Percentiles rank a stretch among this genome's conserved stretches.
Conservation (phyloP, 2,888 invertebrate species). For the Incurvaria masculella region DNA sequence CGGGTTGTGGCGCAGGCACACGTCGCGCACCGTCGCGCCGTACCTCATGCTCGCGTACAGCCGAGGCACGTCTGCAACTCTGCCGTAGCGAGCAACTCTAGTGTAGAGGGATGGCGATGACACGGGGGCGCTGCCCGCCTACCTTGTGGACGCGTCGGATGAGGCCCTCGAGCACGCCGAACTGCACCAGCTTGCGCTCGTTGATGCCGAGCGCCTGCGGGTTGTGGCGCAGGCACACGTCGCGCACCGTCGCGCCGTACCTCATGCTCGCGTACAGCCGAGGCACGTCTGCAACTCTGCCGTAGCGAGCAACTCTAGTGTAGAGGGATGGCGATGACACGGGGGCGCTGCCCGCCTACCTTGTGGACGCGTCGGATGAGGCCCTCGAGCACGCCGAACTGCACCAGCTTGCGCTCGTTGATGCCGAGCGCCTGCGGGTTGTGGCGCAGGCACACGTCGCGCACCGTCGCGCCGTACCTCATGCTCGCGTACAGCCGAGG, state of each 20-base stretch:
- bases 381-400: slow-evolving; percentile 84
- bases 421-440: slow-evolving; percentile 73
- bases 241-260: slow-evolving; percentile 72
- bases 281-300: slow-evolving; percentile 68
- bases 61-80: slow-evolving; percentile 67
- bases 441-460: slow-evolving; percentile 69
- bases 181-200: slow-evolving; percentile 80
- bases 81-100: no score
- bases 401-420: slow-evolving; percentile 78
- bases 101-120: no score
- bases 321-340: no score
- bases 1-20: slow-evolving; percentile 72
- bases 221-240: slow-evolving; percentile 69
- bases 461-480: slow-evolving; percentile 72
- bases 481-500: slow-evolving; percentile 74
- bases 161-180: slow-evolving; percentile 81
- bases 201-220: slow-evolving; percentile 73
- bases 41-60: slow-evolving; percentile 76
- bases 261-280: slow-evolving; percentile 74
- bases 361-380: slow-evolving; percentile 79
- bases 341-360: slow-evolving; percentile 29
- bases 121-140: no score
- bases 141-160: slow-evolving; percentile 80
- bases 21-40: slow-evolving; percentile 71
- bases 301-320: no score